phyloP scores from a whole-genome alignment of 2,797 vertebrate species.

The Lagodon rhomboides region DNA sequence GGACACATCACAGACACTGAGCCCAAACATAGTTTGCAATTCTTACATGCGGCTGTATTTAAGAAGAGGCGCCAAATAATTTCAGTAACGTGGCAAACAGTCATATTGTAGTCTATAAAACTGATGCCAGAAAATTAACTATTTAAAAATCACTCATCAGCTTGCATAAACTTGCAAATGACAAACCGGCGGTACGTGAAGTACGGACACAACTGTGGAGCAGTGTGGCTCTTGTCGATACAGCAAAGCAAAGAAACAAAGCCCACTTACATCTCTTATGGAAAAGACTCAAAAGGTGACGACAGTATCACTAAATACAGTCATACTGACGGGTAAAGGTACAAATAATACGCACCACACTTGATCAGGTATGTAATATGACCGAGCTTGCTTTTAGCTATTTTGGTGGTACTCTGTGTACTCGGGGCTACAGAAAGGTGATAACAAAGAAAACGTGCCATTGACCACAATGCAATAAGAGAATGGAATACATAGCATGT shows the following conservation, averaged over 20 bases:
- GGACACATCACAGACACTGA: not conserved
- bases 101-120: not conserved
- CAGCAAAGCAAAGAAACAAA: no score
- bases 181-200: not conserved
- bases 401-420: not conserved
- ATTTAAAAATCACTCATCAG: not conserved
- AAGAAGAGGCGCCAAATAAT: not conserved
- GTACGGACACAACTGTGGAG: not conserved
- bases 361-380: not conserved
- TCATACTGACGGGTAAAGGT: not conserved
- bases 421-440: not conserved
- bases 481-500: not conserved
- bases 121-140: accelerated
- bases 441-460: not conserved
- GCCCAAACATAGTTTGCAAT: not conserved
- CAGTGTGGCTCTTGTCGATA: not conserved
- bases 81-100: not conserved
- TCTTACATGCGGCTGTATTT: not conserved
- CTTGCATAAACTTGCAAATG: not conserved
- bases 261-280: not conserved
- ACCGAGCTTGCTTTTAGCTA: accelerated
- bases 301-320: not conserved
- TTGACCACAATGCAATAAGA: not conserved
- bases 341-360: not conserved
- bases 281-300: not conserved